A percentile compares a stretch with the other conserved stretches of the same genome.
Evolutionary conservation across 2,113 vertebrate genomes (phyloP).

Genomic region (Pachypanchax playfairii): DNA sequence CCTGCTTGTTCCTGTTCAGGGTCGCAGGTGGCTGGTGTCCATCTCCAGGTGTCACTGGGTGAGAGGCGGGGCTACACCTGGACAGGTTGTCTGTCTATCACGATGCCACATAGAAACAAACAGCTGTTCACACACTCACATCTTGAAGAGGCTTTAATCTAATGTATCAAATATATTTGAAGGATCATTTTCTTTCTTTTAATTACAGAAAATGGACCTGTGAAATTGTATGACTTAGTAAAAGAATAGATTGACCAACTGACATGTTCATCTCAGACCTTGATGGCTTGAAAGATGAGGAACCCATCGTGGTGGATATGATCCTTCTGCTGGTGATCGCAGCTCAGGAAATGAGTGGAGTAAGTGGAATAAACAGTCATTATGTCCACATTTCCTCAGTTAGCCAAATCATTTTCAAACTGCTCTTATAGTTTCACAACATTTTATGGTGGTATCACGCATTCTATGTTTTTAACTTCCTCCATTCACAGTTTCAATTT

Average conservation of each 20-base stretch:
- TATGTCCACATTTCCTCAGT: neutral
- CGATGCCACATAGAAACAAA: too few species aligned
- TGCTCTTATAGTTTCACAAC: too few species aligned
- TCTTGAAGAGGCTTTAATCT: neutral
- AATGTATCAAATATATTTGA: neutral
- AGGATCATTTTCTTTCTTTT: neutral
- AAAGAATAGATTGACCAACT: neutral
- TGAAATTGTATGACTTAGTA: neutral
- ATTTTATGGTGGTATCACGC: neutral
- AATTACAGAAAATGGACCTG: neutral
- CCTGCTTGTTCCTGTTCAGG: too few species aligned
- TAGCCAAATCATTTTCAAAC: neutral
- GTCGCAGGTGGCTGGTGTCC: too few species aligned
- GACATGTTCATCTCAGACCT: conserved; percentile 3
- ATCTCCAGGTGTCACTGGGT: too few species aligned
- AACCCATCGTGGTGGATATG: neutral
- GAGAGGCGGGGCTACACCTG: too few species aligned
- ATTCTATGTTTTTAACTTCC: neutral
- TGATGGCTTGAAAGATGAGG: neutral
- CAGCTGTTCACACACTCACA: too few species aligned
- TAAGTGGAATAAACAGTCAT: neutral
- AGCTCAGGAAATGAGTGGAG: conserved; percentile 2
- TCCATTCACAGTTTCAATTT: neutral
- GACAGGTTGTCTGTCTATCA: too few species aligned
- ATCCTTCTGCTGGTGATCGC: conserved; percentile 5